These are phyloP conservation scores for Apodemia mormo DNA, from an alignment of 2,888 invertebrate genomes.

Conservation along the genomic window DNA sequence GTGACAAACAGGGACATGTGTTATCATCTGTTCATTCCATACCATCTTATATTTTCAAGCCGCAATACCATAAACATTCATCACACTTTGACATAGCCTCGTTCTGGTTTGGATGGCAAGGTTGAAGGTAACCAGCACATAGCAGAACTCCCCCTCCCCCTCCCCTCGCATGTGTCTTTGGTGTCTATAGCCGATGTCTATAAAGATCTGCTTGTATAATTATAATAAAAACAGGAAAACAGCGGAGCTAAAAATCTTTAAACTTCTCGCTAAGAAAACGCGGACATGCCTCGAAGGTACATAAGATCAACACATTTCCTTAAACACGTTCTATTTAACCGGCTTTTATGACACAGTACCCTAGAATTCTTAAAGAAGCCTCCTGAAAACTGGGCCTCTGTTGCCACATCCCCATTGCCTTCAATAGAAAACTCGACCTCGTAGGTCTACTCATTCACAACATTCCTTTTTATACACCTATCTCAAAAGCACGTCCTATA, in stretches of 20 bases:
- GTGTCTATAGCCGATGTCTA: no score
- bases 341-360: slow-evolving; percentile 6
- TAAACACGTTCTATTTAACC: neutral
- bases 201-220: no score
- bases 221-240: neutral
- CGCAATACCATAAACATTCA: no score
- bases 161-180: no score
- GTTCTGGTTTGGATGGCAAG: no score
- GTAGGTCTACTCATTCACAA: neutral
- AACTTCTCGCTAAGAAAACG: neutral
- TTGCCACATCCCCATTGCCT: neutral
- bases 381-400: slow-evolving; percentile 4
- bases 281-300: neutral
- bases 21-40: no score
- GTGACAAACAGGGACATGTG: no score
- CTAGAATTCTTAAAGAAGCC: slow-evolving; percentile 12
- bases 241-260: neutral
- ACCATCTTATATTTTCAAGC: no score
- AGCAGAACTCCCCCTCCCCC: no score
- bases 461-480: slow-evolving; percentile 17
- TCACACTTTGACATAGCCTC: no score
- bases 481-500: slow-evolving; percentile 15
- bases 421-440: slow-evolving; percentile 9
- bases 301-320: neutral
- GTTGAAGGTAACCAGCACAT: no score